Evolutionary conservation across 37 sponge, comb jelly and placozoan species (phyloP), one percentile per base, ranked within the genome.

Genomic region (Petrosia ficiformis): DNA sequence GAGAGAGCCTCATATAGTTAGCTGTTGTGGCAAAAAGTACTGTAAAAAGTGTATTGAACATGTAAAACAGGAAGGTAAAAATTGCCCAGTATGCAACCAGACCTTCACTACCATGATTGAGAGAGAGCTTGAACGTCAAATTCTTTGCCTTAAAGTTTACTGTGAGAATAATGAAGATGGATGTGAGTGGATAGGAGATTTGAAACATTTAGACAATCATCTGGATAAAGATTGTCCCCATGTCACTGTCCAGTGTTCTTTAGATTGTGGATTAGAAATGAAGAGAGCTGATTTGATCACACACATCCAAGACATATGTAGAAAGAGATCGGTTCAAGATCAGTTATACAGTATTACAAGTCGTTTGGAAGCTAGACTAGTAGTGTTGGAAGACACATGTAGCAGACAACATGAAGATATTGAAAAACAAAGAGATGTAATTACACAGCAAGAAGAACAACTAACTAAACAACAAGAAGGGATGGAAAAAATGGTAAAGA

Each of bases 1-100:
- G 2, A 0, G 28, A 4, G 48, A 80, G 10, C 80, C 80, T 24
- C 44, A 61, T 31, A 54, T 61, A 19, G 28, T 44, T 3, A 33
- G 33, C 42, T 80, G 80, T 65, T 79, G 80, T 59, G 80, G 80
- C 1, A 5, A 59, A 21, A 39, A 71, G 63, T 71, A 71, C 34
- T 80, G 80, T 36, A 2, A 39, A 8, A 1, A 16, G 11, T 71
- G 80, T 59, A 60, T 80, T 1, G 1, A 2, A 1, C 38, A 34
- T 10, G 14, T 77, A 24, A 60, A 4, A 28, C 1, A 58, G n/a
- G 39, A 58, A 8, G 29, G 2, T 6, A 66, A 44, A 3, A 54
- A 5, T 2, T 77, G 78, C 39, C 68, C 78, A 32, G 19, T 52
- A 38, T 77, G 78, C 57, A 1, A 28, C 26, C 19, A 24, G 4